These are phyloP conservation scores for Calephelis nemesis DNA, from an alignment of 1,140 invertebrate species.

Conservation along the genomic window DNA sequence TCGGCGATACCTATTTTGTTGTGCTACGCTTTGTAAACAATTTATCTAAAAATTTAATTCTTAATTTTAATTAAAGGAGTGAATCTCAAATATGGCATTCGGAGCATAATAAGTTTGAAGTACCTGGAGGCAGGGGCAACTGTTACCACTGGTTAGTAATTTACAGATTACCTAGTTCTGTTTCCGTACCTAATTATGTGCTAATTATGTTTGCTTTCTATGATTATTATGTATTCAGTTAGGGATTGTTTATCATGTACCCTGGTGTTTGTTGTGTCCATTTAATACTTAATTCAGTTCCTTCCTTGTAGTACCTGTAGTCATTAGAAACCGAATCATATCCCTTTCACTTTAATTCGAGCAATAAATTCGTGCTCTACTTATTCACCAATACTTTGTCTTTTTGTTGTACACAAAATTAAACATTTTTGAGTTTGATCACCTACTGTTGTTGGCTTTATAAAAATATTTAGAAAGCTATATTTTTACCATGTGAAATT, in stretches of 20 bases:
- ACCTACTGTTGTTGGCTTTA: background rate
- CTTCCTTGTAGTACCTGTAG: background rate
- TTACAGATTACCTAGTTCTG: conserved; percentile 39
- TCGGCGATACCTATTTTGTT: conserved; percentile 47
- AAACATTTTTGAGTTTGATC: background rate
- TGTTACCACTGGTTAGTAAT: conserved; percentile 52
- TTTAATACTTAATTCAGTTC: background rate
- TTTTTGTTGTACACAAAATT: conserved; percentile 26
- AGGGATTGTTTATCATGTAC: background rate
- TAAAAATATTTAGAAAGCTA: background rate
- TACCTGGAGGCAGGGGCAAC: conserved; percentile 37
- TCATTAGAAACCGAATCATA: conserved; percentile 31
- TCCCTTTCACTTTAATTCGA: conserved; percentile 74
- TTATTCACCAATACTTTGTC: conserved; percentile 48
- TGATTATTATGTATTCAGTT: conserved; percentile 26
- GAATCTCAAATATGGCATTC: conserved; percentile 48
- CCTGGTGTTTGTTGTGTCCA: background rate
- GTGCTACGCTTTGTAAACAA: conserved; percentile 51
- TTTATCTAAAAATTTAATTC: conserved; percentile 45
- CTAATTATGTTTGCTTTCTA: conserved; percentile 36
- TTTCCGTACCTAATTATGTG: conserved; percentile 31
- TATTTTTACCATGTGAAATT: no score
- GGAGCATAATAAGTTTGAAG: conserved; percentile 44
- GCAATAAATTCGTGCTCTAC: conserved; percentile 74
- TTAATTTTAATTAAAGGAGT: background rate